A percentile compares a stretch with the other conserved stretches of the same genome.
Evolutionary conservation across 2,113 vertebrate genomes (phyloP).

Genomic region (western clawed frog (Xenopus tropicalis)): UCB_Xtro_10.0 CM004444.2:154936501-154937000

Average conservation of each 20-base stretch:
- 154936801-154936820: slow-evolving; percentile 74
- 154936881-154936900: slow-evolving; percentile 95
- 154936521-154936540: slow-evolving; percentile 39
- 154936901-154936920: slow-evolving; percentile 88
- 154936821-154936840: slow-evolving; percentile 51
- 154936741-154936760: slow-evolving; percentile 61
- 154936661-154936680: slow-evolving; percentile 6
- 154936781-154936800: slow-evolving; percentile 71
- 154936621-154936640: background rate
- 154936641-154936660: background rate
- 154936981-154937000: slow-evolving; percentile 79
- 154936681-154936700: slow-evolving; percentile 48
- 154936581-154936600: slow-evolving; percentile 51
- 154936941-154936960: slow-evolving; percentile 83
- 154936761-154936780: slow-evolving; percentile 63
- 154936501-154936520: slow-evolving; percentile 38
- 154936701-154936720: slow-evolving; percentile 62
- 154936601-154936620: slow-evolving; percentile 46
- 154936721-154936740: slow-evolving; percentile 62
- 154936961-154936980: slow-evolving; percentile 72
- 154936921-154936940: slow-evolving; percentile 77
- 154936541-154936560: background rate
- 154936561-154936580: slow-evolving; percentile 41
- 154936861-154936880: slow-evolving; percentile 90
- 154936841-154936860: slow-evolving; percentile 67